Conservation (phyloP, 53 echinoderm and acorn worm species). For the Mesocentrotus franciscanus region DNA sequence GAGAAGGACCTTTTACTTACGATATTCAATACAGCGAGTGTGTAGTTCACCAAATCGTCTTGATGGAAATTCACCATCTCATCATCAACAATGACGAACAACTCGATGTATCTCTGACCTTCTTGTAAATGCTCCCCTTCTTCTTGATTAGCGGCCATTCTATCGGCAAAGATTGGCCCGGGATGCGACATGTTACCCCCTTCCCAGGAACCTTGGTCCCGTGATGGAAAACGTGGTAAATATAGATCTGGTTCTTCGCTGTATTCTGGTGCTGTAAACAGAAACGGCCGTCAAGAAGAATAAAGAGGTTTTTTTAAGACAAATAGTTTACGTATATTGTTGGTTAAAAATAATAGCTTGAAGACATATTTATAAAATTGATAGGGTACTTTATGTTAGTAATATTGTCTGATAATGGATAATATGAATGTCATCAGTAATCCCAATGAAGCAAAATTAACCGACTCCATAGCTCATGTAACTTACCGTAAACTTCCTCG, state of each 20-base stretch:
- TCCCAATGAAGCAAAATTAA: too few relatives aligned
- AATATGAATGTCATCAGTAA: too few relatives aligned
- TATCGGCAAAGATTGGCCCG: not conserved
- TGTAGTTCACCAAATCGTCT: conserved; percentile 71
- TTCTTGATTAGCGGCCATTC: not conserved
- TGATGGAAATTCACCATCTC: conserved; percentile 73
- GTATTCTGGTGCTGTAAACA: not conserved
- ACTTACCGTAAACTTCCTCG: not conserved
- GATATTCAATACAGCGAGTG: conserved; percentile 76
- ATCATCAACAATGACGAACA: conserved; percentile 77
- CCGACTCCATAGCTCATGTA: too few relatives aligned
- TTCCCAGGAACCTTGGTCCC: not conserved
- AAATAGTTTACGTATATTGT: too few relatives aligned
- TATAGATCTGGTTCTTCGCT: not conserved
- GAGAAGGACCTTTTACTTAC: conserved; percentile 68
- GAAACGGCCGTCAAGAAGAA: not conserved
- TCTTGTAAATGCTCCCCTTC: conserved; percentile 1
- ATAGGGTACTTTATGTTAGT: too few relatives aligned
- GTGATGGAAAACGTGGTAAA: not conserved
- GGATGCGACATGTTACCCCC: not conserved
- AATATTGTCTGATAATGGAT: too few relatives aligned
- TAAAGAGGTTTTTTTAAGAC: not conserved
- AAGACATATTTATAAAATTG: too few relatives aligned
- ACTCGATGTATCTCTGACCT: conserved; percentile 77
- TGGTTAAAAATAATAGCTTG: too few relatives aligned